Evolutionary conservation across 2,888 invertebrate species (phyloP), one percentile per base, ranked within the genome.

Genomic region (Drosophila kambysellisi): DNA sequence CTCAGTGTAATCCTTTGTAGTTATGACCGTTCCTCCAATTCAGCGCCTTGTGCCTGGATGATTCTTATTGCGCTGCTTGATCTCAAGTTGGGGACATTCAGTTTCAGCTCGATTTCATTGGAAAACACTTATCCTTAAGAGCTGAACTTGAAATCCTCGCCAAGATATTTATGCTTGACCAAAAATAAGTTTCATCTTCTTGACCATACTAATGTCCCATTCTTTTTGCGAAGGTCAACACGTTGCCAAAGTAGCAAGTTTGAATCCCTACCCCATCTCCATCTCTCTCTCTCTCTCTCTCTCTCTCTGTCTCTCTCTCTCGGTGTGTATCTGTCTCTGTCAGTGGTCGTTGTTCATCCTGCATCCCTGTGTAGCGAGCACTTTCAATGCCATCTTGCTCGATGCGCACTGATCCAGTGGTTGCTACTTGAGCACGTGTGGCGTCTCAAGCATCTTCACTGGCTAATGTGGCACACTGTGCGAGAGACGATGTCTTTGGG

Each of bases 361-460:
- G 57, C 70, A 71, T 52, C 70, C 63, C 59, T 64, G 51, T 64
- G 51, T 39, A 46, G 52, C 59, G 12, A 39, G 4, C 29, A 56
- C 57, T 51, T 60, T 72, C 74, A 65, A 65, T 75, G 75, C 70
- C 72, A 70, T 51, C 30, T 35, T 39, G 56, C 56, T 39, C n/a
- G 39, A n/a, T 56, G 56, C 68, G 57, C 63, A 37, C 35, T 35
- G 35, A 37, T 59, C 46, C 57, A 48, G 53, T 64, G 61, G 43
- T 62, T 71, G 86, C 74, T 81, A 88, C 87, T 87, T 87, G 76
- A 84, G 87, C 87, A 87, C 87, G 87, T 88, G 87, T 86, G 79
- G 68, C 73, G 88, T 82, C 88, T 86, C 88, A 80, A 88, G 86
- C 79, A 70, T 65, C 69, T 67, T 71, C 59, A 50, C 53, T 33